A percentile compares a stretch with the other conserved stretches of the same genome.
Conservation (phyloP, 2,888 invertebrate species). For the Eilema caniola region DNA sequence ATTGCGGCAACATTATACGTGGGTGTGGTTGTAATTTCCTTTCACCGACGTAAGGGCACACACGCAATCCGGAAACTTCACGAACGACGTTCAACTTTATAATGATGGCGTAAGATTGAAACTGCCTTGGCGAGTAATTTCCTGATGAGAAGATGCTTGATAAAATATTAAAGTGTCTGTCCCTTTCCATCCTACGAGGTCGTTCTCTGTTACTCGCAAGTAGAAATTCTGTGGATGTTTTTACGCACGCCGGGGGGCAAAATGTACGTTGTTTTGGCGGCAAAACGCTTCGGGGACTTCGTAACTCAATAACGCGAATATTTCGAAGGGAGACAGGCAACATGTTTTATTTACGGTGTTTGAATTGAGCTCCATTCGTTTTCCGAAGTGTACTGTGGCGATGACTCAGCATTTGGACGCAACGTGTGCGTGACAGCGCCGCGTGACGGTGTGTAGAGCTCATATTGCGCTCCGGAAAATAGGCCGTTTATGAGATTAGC, state of each 20-base stretch:
- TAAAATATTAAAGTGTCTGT: slow-evolving; percentile 84
- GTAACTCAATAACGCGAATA: slow-evolving; percentile 85
- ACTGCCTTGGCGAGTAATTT: slow-evolving; percentile 47
- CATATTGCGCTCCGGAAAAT: slow-evolving; percentile 61
- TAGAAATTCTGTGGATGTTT: slow-evolving; percentile 79
- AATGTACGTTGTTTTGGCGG: slow-evolving; percentile 87
- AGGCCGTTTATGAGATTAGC: slow-evolving; percentile 60
- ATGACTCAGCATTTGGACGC: slow-evolving; percentile 67
- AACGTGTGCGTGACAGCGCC: slow-evolving; percentile 71
- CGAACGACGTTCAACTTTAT: slow-evolving; percentile 60
- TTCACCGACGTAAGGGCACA: slow-evolving; percentile 87
- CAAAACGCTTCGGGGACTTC: slow-evolving; percentile 85
- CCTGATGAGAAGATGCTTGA: slow-evolving; percentile 83
- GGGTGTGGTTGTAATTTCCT: slow-evolving; percentile 88
- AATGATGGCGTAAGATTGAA: slow-evolving; percentile 25
- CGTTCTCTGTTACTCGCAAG: slow-evolving; percentile 71
- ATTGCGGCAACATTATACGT: slow-evolving; percentile 87
- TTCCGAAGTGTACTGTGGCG: slow-evolving; percentile 61
- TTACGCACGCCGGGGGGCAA: slow-evolving; percentile 86
- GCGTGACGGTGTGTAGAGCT: slow-evolving; percentile 53
- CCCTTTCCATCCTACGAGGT: slow-evolving; percentile 75
- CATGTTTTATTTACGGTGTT: slow-evolving; percentile 86
- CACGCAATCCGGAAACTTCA: slow-evolving; percentile 73
- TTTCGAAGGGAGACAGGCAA: slow-evolving; percentile 77
- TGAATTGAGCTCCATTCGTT: slow-evolving; percentile 81